Evolutionary conservation across 2,113 vertebrate species (phyloP), one percentile per base, ranked within the genome.

Genomic region (Leuciscus idus): DNA sequence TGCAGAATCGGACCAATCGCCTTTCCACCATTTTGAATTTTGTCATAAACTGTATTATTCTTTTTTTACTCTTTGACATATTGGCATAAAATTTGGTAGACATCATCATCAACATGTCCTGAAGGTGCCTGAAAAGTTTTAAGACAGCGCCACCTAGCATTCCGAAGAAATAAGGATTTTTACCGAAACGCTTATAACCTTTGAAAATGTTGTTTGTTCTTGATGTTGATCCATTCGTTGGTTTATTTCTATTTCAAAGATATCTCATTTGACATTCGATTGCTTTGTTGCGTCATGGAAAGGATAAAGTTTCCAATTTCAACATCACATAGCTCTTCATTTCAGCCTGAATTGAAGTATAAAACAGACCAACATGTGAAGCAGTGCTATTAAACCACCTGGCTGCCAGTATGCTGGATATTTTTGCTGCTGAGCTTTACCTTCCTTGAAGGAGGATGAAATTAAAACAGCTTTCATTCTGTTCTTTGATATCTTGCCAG

Each of bases 401-500:
- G 57, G 55, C 55, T 85, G 28, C 26, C 75, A 79, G 50, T 26
- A 15, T 15, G 30, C 57, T 46, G 36, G 57, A 81, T 48, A 46
- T 66, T 50, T 81, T 30, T 48, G 36, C 30, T 57, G 28, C 43
- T 72, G 87, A 77, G 78, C 36, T 62, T 74, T 84, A 59, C 28
- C 43, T 75, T 70, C 68, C 36, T 50, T 76, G 61, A 85, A 43
- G 39, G 82, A 78, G 26, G 39, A 73, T 64, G 50, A 68, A 85
- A 77, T 87, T 61, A 77, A 70, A 70, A 61, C 70, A 50, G 87
- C 59, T 80, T 86, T 84, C 57, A 75, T 86, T 84, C 70, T 64
- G 70, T 50, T 52, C 33, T 75, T 55, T 81, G 66, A 84, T 84
- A 39, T 74, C 30, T 81, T 21, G 66, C 68, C 68, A 81, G 23